phyloP scores from a whole-genome alignment of 2,113 vertebrate genomes.

The Nothocercus julius region DNA sequence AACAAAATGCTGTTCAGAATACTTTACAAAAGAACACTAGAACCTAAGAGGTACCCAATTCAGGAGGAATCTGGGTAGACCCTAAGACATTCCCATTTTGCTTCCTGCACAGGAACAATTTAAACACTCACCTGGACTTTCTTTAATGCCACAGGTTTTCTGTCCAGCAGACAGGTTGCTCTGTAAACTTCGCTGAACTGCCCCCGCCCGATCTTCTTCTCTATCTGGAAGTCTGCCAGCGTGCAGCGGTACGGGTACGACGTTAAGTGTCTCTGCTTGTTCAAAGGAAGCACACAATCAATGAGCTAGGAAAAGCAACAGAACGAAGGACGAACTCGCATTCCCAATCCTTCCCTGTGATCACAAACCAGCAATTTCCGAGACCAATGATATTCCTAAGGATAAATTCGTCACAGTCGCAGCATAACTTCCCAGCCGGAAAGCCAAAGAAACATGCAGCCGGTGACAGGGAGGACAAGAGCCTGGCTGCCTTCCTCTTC shows the following conservation, averaged over 20 bases:
- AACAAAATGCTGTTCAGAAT: background rate
- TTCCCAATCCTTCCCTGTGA: background rate
- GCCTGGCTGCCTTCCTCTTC: background rate
- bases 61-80: too few relatives aligned
- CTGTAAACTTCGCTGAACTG: slow-evolving; percentile 87
- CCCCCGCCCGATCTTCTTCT: slow-evolving; percentile 86
- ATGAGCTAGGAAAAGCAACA: background rate
- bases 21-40: background rate
- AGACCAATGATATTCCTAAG: background rate
- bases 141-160: slow-evolving; percentile 83
- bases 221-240: slow-evolving; percentile 82
- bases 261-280: slow-evolving; percentile 71
- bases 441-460: too few relatives aligned
- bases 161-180: slow-evolving; percentile 83
- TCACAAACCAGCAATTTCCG: rapidly evolving
- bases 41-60: background rate
- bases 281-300: background rate
- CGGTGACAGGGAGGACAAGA: rapidly evolving
- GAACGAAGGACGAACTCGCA: background rate
- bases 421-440: background rate
- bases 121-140: slow-evolving; percentile 80
- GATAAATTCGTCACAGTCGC: background rate
- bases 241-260: slow-evolving; percentile 80
- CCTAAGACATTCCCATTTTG: rapidly evolving
- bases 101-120: background rate